Evolutionary conservation across 2,797 vertebrate species (phyloP).

Genomic region (Anisognathus igniventris): DNA sequence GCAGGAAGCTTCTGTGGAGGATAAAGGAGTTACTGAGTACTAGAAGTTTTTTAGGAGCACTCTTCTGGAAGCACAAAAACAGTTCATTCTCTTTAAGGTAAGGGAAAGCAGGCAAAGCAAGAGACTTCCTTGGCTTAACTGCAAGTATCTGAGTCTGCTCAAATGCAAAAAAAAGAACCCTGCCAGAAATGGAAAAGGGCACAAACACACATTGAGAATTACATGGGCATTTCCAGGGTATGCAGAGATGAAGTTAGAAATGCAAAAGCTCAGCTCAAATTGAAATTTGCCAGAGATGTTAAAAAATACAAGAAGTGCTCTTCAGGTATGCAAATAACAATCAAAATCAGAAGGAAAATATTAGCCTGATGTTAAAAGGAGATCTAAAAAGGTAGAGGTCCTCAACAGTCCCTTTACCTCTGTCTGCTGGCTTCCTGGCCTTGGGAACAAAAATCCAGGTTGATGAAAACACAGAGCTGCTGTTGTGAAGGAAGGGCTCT

Average conservation of each 20-base stretch:
- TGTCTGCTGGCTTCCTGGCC: neutral
- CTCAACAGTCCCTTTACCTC: neutral
- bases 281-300: neutral
- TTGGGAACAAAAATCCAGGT: neutral
- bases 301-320: neutral
- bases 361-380: neutral
- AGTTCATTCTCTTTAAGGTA: neutral
- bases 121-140: neutral
- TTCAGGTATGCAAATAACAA: neutral
- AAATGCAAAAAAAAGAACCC: neutral
- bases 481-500: neutral
- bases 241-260: neutral
- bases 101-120: neutral
- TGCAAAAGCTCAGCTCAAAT: neutral
- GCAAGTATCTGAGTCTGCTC: neutral
- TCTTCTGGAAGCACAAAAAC: neutral
- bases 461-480: neutral
- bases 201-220: neutral
- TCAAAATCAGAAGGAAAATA: neutral
- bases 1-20: neutral
- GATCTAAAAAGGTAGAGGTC: neutral
- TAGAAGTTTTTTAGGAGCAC: neutral
- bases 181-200: neutral
- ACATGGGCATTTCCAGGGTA: neutral
- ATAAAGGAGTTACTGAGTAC: neutral